Base-by-base conservation (phyloP, 2,797 vertebrate genomes). In the Orestias chungarensis region DNA sequence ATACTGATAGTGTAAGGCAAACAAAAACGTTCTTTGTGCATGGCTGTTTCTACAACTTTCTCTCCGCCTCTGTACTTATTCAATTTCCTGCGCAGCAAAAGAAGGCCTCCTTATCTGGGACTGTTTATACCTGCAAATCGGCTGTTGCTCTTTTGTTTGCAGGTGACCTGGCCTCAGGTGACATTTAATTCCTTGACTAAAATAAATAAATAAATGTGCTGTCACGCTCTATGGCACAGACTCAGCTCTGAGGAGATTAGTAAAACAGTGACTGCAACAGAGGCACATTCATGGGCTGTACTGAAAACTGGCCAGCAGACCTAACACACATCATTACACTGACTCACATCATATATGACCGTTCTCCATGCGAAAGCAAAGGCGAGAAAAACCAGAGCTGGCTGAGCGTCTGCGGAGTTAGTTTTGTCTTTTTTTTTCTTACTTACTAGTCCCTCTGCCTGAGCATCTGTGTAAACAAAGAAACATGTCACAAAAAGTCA, bases 131-230 rank as follows among this genome's bases (percentile, higher is more conserved):
- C 92, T 93, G 89, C 86, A 92, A 91, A 92, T 89, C 89, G 81
- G 84, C 87, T 85, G 83, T 84, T 86, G 87, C 88, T 87, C 90
- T 90, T 93, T 93, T 94, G 92, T 94, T 92, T 93, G 91, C 91
- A 86, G 89, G 90, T 93, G 92, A 93, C 90, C 91, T 89, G 76
- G 89, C 93, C 94, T 87, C 87, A 93, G 90, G 94, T 95, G 93
- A 93, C 94, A 96, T 95, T 95, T 95, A 95, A 95, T 95, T 96
- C 94, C 92, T 90, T 86, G 92, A 82, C 82, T 85, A 88, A 91
- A 90, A n/a, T n/a, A 61, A 86, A n/a, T n/a, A n/a, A n/a, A n/a
- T n/a, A 92, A 90, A 80, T 66, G 91, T 92, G 93, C 83, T 93
- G 94, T 95, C 94, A 95, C 92, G 94, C 92, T 93, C 92, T 89